Evolutionary conservation across 2,888 invertebrate species (phyloP), one percentile per base, ranked within the genome.

Genomic region (Eulithis prunata): DNA sequence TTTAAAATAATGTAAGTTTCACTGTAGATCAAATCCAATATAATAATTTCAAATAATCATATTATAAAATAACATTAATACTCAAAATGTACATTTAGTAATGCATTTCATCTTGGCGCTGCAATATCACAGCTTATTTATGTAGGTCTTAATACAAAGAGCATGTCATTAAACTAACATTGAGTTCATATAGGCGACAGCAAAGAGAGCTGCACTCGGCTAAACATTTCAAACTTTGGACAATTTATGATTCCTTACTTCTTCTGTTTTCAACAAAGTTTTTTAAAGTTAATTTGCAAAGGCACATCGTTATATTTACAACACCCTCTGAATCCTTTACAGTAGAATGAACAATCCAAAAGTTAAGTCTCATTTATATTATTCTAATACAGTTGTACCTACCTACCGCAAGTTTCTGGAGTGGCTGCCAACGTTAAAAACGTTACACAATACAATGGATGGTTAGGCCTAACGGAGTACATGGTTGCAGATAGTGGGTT

Each of bases 401-500:
- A 21, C 21, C 21, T 21, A 21, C 21, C 21, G 21, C 21, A 21
- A 21, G 32, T 32, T 46, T 57, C 46, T 47, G n/a, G 58, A 58
- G 49, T 14, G 28, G 11, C n/a, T 21, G 7, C 38, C 32, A 3
- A 53, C 59, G 11, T 53, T 32, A 45, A 14, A 43, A 5, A 41
- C 13, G 52, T 5, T 32, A 32, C 6, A 46, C 7, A 21, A 21
- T 21, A 14, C 14, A 46, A 10, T 45, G 10, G n/a, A 14, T 21
- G 11, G 58, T 41, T 41, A 12, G 21, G 62, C 47, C 13, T 64
- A 46, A 46, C 11, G 10, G 62, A 49, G 47, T 46, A 41, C 49
- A 55, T 64, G 64, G 58, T 78, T 79, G 59, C 93, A 98, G 98
- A 98, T 89, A 96, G 96, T 38, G 98, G 97, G 54, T 98, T 98